Evolutionary conservation across 2,113 vertebrate genomes (phyloP).

Genomic region (Burhinus bistriatus): DNA sequence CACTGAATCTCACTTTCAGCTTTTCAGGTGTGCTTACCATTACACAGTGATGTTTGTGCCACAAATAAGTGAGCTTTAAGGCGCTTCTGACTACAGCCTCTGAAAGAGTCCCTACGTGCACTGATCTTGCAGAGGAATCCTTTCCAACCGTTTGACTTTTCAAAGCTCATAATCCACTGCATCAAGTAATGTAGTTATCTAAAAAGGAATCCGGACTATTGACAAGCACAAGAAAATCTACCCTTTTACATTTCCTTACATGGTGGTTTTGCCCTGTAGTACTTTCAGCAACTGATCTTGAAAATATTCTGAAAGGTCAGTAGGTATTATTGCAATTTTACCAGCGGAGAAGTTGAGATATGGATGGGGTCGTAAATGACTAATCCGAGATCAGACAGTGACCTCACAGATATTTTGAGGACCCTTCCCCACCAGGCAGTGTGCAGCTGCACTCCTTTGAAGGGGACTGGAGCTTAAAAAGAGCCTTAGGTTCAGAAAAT

Average conservation of each 20-base stretch:
- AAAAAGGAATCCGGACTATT: not conserved
- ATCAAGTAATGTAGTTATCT: not conserved
- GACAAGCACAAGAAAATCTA: not conserved
- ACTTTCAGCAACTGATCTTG: not conserved
- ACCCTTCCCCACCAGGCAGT: slow-evolving; percentile 10
- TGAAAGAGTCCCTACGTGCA: not conserved
- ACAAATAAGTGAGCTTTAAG: not conserved
- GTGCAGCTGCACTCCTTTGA: slow-evolving; percentile 59
- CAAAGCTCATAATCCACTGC: not conserved
- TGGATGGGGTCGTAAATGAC: not conserved
- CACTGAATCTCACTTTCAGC: not conserved
- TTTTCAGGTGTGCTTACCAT: not conserved
- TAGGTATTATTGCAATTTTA: not conserved
- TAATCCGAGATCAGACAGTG: slow-evolving; percentile 38
- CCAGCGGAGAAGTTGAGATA: not conserved
- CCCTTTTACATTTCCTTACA: not conserved
- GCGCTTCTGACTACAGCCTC: not conserved
- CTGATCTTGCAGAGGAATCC: not conserved
- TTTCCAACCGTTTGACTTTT: not conserved
- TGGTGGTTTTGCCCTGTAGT: not conserved
- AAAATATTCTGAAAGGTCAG: not conserved
- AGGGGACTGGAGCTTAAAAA: slow-evolving; percentile 10
- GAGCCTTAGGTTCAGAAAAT: slow-evolving; percentile 27
- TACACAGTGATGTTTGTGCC: not conserved
- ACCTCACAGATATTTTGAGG: slow-evolving; percentile 47